Base-by-base conservation (phyloP, 2,797 vertebrate species). In the Sus cebifrons region DNA sequence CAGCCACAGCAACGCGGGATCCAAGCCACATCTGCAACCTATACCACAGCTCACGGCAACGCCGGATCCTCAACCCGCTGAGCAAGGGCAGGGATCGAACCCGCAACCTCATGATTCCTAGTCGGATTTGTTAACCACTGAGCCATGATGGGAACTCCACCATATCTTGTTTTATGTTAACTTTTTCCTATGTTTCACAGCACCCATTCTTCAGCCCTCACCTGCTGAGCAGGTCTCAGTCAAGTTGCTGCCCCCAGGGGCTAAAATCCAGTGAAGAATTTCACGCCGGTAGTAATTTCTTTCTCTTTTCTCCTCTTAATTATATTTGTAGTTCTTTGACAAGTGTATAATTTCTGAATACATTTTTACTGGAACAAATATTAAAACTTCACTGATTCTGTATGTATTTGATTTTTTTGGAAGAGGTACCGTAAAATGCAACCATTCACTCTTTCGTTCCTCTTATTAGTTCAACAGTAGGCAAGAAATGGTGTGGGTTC, bases 341-440 rank as follows among this genome's bases (percentile, higher is more conserved):
- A 65, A 58, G 21, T 52, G n/a, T 75, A 81, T 85, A 68, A 44
- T 5, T 94, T 89, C 81, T 67, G 36, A 92, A 67, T 36, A 65
- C 1, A 67, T 29, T 62, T 86, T 89, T 75, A 90, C 20, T 77
- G 17, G 12, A 86, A 62, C 21, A 77, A 81, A 93, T 13, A 12
- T 89, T 64, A 77, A 52, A 91, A 88, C 23, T 73, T 71, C 78
- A 83, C 56, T 58, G 77, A 77, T 86, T 82, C 62, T 83, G 1
- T 60, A 29, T 62, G 8, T 56, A 87, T 60, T 54, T 58, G 16
- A 78, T 93, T 71, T 83, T 64, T 18, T 79, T 68, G 16, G 32
- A 95, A 67, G 58, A 71, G 6, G 6, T 58, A 62, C 49, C 65
- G 4, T 65, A 83, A 82, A 77, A 75, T 27, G 32, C 18, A 77